These are phyloP conservation scores for Apogon hyalosoma DNA, from an alignment of 2,797 vertebrate genomes.

Conservation along the genomic window DNA sequence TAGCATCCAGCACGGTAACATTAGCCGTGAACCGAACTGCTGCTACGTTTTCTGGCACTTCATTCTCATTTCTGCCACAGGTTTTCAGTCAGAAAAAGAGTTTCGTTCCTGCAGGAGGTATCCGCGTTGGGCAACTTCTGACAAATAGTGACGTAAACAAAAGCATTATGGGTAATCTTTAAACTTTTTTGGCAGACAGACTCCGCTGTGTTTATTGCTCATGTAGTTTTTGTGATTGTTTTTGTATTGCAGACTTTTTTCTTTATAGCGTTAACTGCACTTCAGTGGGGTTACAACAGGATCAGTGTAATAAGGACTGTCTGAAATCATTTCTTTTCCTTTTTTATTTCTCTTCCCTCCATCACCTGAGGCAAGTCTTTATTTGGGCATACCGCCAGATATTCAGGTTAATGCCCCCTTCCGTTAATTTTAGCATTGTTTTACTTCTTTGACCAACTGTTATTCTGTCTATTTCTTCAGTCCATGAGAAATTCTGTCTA, in stretches of 20 bases:
- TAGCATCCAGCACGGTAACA: slow-evolving; percentile 59
- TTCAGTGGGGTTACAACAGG: slow-evolving; percentile 4
- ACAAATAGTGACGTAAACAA: not conserved
- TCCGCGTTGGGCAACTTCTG: slow-evolving; percentile 4
- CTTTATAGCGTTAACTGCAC: not conserved
- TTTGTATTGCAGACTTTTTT: not conserved
- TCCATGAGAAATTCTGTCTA: slow-evolving; percentile 3
- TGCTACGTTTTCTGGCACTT: slow-evolving; percentile 29
- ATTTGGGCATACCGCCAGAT: slow-evolving; percentile 24
- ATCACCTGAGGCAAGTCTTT: slow-evolving; percentile 36
- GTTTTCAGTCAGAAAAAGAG: slow-evolving; percentile 8
- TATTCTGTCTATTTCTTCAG: slow-evolving; percentile 56
- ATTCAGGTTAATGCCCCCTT: slow-evolving; percentile 36
- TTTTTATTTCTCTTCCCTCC: slow-evolving; percentile 12
- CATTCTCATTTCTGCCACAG: slow-evolving; percentile 30
- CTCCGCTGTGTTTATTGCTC: not conserved
- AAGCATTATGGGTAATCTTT: not conserved
- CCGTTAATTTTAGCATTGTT: slow-evolving; percentile 40
- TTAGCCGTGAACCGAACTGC: slow-evolving; percentile 48
- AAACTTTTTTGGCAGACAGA: not conserved
- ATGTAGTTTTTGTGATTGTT: not conserved
- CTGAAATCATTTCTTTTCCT: slow-evolving; percentile 8
- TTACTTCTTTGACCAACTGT: slow-evolving; percentile 31
- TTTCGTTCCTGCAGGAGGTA: not conserved
- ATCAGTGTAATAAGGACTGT: slow-evolving; percentile 27